Conservation (phyloP, 2,113 vertebrate genomes). For the Scytalopus superciliaris region DNA sequence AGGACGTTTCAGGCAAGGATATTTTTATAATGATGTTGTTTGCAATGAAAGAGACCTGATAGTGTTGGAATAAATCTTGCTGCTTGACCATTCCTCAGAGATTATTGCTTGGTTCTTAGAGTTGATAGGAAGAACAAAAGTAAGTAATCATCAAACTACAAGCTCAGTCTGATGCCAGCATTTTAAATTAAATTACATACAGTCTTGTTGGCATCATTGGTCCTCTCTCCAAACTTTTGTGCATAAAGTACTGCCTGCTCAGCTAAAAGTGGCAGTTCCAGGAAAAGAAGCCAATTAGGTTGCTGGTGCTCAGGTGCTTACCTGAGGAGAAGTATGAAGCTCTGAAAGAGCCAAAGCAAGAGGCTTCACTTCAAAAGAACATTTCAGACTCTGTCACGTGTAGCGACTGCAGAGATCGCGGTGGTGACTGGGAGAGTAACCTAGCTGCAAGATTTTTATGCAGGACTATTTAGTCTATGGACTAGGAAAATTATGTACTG, state of each 20-base stretch:
- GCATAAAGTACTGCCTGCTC: not conserved
- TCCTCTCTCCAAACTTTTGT: not conserved
- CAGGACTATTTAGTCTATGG: not conserved
- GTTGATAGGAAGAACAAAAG: not conserved
- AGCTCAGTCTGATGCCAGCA: not conserved
- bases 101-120: not conserved
- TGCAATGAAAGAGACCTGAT: not conserved
- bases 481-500: not conserved
- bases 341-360: not conserved
- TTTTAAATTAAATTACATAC: not conserved
- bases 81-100: not conserved
- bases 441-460: not conserved
- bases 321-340: not conserved
- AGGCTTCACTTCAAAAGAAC: not conserved
- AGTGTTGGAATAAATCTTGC: not conserved
- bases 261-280: not conserved
- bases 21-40: not conserved
- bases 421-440: not conserved
- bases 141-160: not conserved
- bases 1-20: not conserved
- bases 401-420: not conserved
- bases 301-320: not conserved
- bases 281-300: not conserved
- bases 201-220: not conserved
- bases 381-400: not conserved